Conservation (phyloP, 2,113 vertebrate species). For the Cryptomyrus ogoouensis region DNA sequence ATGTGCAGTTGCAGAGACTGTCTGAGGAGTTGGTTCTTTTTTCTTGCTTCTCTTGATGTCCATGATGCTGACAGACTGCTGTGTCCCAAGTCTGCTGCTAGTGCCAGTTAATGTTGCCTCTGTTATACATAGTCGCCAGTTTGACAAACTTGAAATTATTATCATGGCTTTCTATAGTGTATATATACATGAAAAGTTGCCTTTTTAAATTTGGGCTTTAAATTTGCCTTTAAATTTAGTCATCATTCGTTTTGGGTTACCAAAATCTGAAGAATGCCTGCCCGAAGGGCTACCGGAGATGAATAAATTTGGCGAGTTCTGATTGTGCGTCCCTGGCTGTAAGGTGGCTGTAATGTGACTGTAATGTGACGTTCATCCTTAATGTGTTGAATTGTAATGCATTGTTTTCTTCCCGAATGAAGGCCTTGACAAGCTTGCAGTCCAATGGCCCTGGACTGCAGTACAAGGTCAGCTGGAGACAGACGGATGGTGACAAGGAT, state of each 20-base stretch:
- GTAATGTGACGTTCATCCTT: background rate
- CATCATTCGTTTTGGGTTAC: background rate
- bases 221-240: background rate
- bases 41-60: background rate
- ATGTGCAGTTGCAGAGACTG: background rate
- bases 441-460: slow-evolving; percentile 84
- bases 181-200: background rate
- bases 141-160: background rate
- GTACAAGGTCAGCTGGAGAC: slow-evolving; percentile 87
- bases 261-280: background rate
- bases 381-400: background rate
- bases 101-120: background rate
- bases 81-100: background rate
- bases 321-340: background rate
- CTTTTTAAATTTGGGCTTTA: background rate
- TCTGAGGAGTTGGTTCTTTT: background rate
- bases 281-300: background rate
- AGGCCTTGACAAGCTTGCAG: slow-evolving; percentile 81
- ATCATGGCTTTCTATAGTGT: background rate
- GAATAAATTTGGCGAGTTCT: background rate
- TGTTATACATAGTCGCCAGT: background rate
- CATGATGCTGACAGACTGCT: background rate
- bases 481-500: slow-evolving; percentile 74
- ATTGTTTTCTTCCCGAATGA: background rate
- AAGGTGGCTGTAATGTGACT: background rate